Percentiles rank a stretch among this genome's conserved stretches.
Evolutionary conservation across 2,888 invertebrate genomes (phyloP).

Genomic region (Lydus trimaculatus): DNA sequence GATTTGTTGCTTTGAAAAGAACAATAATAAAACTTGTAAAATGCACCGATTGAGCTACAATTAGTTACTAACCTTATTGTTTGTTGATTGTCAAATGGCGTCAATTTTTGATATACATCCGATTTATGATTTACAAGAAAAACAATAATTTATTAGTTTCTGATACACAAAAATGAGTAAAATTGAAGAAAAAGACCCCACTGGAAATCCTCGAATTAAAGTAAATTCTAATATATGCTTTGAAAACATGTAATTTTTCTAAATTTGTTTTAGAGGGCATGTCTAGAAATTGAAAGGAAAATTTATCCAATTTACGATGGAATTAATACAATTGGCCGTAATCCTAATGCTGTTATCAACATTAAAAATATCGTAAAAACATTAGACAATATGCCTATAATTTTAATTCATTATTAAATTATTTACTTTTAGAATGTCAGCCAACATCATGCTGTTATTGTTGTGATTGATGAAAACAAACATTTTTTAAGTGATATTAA

Average conservation of each 20-base stretch:
- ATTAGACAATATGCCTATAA: too few species aligned
- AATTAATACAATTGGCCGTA: conserved; percentile 54
- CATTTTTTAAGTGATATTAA: conserved; percentile 54
- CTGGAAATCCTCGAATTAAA: neutral
- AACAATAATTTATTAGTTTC: neutral
- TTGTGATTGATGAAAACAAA: conserved; percentile 47
- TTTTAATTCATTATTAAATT: neutral
- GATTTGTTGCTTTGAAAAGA: too few species aligned
- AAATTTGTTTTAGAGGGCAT: conserved; percentile 40
- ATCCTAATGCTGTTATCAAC: conserved; percentile 49
- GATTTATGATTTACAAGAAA: neutral
- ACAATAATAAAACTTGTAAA: too few species aligned
- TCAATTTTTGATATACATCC: neutral
- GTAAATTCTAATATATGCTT: neutral
- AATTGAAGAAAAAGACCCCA: neutral
- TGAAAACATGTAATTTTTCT: neutral
- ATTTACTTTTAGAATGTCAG: conserved; percentile 51
- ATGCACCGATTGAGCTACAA: too few species aligned
- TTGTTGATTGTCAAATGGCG: neutral
- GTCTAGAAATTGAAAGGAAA: conserved; percentile 38
- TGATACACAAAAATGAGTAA: neutral
- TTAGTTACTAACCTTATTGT: too few species aligned
- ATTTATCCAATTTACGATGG: conserved; percentile 47
- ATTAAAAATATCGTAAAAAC: conserved; percentile 54
- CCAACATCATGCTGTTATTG: conserved; percentile 55